Base-by-base conservation (phyloP, 2,797 vertebrate genomes). In the Gymnoscopelus microlampas region DNA sequence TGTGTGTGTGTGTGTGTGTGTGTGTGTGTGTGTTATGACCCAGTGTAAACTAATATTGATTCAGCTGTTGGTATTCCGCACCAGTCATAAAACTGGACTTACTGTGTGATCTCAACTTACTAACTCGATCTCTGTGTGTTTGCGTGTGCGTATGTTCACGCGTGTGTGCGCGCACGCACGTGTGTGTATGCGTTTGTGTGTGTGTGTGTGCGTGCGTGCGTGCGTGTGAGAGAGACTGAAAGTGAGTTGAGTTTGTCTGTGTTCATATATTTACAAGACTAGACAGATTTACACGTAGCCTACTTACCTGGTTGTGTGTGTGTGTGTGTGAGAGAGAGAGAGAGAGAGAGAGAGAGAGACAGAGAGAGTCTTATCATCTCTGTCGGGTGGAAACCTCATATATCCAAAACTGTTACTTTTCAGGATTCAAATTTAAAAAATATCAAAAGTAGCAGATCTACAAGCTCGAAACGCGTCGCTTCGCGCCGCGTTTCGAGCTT, bases 21-120 rank as follows among this genome's bases (percentile, higher is more conserved):
- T 79, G 80, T 82, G 86, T 87, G 80, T 86, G 80, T 88, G 72
- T 81, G 78, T 76, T 66, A 78, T 90, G 88, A 88, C 88, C 86
- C 82, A 82, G 89, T 90, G 87, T 92, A 91, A 91, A 90, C 89
- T 92, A 91, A 92, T 91, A 92, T 91, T 92, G 89, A 88, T 90
- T 92, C 90, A 92, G 90, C 90, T 92, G 90, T 88, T 88, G 86
- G 85, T 85, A 82, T 90, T 87, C 80, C 85, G 87, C 89, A 87
- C 87, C 82, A 87, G 87, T 90, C 88, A 92, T 90, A 89, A 90
- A 90, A 89, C 82, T 86, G 85, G 88, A 89, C 87, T 90, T 92
- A 90, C 81, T 88, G 86, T 49, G 49, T 6, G 29, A 63, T 63
- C 48, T 64, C 62, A 64, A 44, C 39, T 48, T 48, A 47, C 7